Evolutionary conservation across 2,888 invertebrate species (phyloP).

Genomic region (Eubasilissa splendida): DNA sequence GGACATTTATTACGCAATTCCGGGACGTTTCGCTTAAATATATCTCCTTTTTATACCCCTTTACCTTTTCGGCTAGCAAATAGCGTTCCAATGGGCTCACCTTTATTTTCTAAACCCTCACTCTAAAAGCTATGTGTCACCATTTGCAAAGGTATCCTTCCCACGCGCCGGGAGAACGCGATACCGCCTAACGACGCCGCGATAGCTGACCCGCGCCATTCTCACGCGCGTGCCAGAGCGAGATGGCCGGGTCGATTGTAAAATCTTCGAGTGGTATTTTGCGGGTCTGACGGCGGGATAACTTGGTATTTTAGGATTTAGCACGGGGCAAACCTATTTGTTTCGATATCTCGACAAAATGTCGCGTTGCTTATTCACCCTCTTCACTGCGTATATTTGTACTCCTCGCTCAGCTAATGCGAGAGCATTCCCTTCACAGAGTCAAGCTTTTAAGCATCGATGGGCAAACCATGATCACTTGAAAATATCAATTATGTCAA

Average conservation of each 20-base stretch:
- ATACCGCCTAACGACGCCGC: slow-evolving; percentile 31
- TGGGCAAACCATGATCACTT: too few relatives aligned
- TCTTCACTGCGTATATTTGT: slow-evolving; percentile 2
- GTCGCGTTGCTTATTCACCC: slow-evolving; percentile 41
- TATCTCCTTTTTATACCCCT: slow-evolving; percentile 31
- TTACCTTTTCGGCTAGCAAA: slow-evolving; percentile 43
- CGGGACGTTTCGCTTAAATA: slow-evolving; percentile 31
- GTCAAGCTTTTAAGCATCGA: too few relatives aligned
- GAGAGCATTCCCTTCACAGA: too few relatives aligned
- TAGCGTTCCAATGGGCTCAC: slow-evolving; percentile 40
- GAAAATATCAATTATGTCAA: too few relatives aligned
- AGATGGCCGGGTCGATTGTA: not conserved
- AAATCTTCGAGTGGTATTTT: slow-evolving; percentile 15
- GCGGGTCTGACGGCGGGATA: slow-evolving; percentile 3
- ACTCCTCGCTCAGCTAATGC: too few relatives aligned
- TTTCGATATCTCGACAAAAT: slow-evolving; percentile 54
- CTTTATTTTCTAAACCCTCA: slow-evolving; percentile 44
- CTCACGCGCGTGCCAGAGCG: slow-evolving; percentile 17
- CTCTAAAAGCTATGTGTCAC: slow-evolving; percentile 53
- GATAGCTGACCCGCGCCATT: not conserved
- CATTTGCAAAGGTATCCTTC: slow-evolving; percentile 27
- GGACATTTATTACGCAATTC: slow-evolving; percentile 36
- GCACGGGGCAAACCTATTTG: slow-evolving; percentile 51
- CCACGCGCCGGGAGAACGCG: not conserved
- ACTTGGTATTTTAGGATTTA: slow-evolving; percentile 40